Conservation (phyloP, 2,797 vertebrate genomes). For the Dermochelys coriacea region DNA sequence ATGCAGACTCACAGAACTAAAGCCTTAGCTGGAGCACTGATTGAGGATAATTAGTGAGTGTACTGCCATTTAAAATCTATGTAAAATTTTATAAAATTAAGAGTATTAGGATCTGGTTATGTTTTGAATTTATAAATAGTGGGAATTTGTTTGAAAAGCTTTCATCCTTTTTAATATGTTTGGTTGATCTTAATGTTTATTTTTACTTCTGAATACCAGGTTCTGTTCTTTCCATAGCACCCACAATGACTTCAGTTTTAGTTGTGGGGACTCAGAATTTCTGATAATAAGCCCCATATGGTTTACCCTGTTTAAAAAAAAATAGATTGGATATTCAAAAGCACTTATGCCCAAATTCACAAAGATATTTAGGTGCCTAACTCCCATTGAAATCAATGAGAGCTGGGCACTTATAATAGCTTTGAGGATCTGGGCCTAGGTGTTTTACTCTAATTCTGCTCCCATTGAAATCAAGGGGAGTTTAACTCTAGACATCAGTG, state of each 20-base stretch:
- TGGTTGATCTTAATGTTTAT: neutral
- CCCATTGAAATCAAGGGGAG: neutral
- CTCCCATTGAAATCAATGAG: too few species aligned
- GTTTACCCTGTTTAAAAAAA: neutral
- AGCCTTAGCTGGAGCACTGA: conserved; percentile 55
- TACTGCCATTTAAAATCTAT: conserved; percentile 61
- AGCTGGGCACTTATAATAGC: too few species aligned
- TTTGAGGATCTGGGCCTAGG: too few species aligned
- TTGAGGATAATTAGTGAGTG: conserved; percentile 67
- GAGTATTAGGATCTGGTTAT: conserved; percentile 46
- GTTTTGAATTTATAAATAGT: conserved; percentile 48
- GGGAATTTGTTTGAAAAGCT: neutral
- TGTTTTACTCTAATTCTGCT: neutral
- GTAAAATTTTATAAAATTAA: conserved; percentile 64
- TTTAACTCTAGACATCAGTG: neutral
- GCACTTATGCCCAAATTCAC: too few species aligned
- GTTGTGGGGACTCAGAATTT: neutral
- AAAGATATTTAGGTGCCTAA: too few species aligned
- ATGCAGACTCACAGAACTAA: conserved; percentile 67
- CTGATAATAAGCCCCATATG: neutral
- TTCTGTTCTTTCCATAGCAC: neutral
- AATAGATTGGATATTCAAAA: neutral
- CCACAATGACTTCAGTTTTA: neutral
- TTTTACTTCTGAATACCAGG: neutral
- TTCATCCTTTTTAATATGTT: neutral